phyloP scores from a whole-genome alignment of 2,797 vertebrate genomes.

The Enteromius argenteus region DNA sequence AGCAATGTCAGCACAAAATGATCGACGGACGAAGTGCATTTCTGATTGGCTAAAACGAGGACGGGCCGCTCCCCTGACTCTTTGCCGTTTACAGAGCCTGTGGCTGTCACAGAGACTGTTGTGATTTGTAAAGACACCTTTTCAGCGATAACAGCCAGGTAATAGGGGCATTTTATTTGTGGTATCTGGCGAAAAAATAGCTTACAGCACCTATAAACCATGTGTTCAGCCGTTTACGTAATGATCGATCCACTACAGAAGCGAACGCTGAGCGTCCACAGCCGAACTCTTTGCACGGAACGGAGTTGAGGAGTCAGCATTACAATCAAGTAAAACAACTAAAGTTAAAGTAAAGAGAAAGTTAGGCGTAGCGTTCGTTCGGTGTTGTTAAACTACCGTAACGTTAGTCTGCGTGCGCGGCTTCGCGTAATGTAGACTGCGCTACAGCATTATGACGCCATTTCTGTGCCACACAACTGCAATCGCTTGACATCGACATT shows the following conservation, averaged over 20 bases:
- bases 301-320: not conserved
- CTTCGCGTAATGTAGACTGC: constrained; percentile 67
- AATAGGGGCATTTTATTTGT: not conserved
- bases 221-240: constrained; percentile 72
- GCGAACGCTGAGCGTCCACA: constrained; percentile 18
- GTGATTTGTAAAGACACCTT: not conserved
- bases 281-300: not conserved
- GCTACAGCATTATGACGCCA: constrained; percentile 81
- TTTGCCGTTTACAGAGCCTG: not conserved
- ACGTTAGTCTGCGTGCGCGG: not conserved
- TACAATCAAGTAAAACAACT: constrained; percentile 1
- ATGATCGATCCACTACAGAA: constrained; percentile 57
- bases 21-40: not conserved
- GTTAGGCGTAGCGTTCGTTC: constrained; percentile 13
- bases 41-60: constrained; percentile 17
- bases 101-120: constrained; percentile 15
- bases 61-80: constrained; percentile 3
- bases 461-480: constrained; percentile 74
- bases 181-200: not conserved
- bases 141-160: not conserved
- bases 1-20: constrained; percentile 19
- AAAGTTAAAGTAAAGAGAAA: constrained; percentile 3
- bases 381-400: constrained; percentile 24
- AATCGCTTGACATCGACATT: constrained; percentile 54
- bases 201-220: constrained; percentile 57